A percentile compares a stretch with the other conserved stretches of the same genome.
These are phyloP conservation scores for Forficula auricularia DNA, from an alignment of 1,140 invertebrate species.

Conservation along the genomic window DNA sequence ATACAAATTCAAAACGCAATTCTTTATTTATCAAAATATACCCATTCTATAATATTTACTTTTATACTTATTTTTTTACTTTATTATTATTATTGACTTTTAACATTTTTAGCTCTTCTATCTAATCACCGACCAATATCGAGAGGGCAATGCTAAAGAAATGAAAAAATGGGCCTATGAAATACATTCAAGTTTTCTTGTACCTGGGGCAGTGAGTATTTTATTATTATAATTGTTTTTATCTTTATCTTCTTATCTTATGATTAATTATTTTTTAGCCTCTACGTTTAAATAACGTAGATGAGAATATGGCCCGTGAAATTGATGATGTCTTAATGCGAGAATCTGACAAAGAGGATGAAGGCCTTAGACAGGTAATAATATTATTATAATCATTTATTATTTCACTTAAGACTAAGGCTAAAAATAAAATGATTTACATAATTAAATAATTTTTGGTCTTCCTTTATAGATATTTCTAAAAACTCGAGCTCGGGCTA, in stretches of 20 bases:
- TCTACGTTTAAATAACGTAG: constrained; percentile 61
- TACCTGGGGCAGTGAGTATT: constrained; percentile 62
- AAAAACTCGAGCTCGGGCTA: constrained; percentile 65
- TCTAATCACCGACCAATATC: constrained; percentile 68
- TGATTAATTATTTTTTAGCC: constrained; percentile 45
- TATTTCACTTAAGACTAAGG: background rate
- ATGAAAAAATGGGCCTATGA: constrained; percentile 95
- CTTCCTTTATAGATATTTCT: constrained; percentile 45
- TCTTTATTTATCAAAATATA: too few species aligned
- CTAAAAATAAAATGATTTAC: background rate
- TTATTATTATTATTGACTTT: background rate
- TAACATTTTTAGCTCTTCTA: constrained; percentile 58
- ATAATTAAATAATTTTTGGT: constrained; percentile 5
- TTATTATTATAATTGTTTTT: constrained; percentile 4
- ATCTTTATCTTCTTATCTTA: too few species aligned
- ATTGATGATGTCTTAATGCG: constrained; percentile 68
- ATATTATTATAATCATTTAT: background rate
- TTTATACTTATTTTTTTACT: constrained; percentile 7
- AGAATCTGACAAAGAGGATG: constrained; percentile 65
- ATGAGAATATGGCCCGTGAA: constrained; percentile 71
- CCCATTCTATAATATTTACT: too few species aligned
- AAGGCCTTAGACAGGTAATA: constrained; percentile 59
- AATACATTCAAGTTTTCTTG: constrained; percentile 89
- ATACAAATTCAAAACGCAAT: too few species aligned
- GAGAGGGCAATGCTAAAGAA: constrained; percentile 69